phyloP scores from a whole-genome alignment of 2,797 vertebrate species.

The Psittacula derbiana region DNA sequence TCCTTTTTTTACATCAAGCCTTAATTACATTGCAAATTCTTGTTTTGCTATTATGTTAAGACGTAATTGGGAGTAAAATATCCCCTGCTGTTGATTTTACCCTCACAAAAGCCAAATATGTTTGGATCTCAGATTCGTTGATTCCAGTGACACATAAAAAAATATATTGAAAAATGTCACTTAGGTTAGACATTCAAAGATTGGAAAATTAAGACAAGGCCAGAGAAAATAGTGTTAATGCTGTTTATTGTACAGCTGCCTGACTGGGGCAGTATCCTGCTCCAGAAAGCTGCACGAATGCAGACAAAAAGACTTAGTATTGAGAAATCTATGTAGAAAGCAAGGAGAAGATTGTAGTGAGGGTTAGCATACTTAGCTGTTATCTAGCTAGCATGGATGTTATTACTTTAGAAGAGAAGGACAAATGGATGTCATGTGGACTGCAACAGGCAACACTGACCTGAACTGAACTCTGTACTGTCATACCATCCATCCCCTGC shows the following conservation, averaged over 20 bases:
- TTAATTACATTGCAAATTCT: background rate
- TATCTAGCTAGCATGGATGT: background rate
- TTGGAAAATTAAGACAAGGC: background rate
- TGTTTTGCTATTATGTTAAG: background rate
- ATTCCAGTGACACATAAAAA: background rate
- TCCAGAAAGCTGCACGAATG: background rate
- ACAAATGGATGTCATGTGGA: background rate
- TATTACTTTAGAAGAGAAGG: background rate
- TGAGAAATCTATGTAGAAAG: background rate
- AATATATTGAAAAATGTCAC: background rate
- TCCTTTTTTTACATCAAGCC: background rate
- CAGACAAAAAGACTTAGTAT: background rate
- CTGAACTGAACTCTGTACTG: background rate
- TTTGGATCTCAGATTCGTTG: background rate
- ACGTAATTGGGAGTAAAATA: background rate
- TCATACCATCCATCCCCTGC: background rate
- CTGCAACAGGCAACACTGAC: background rate
- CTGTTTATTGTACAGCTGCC: background rate
- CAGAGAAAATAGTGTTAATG: background rate
- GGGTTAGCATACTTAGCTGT: background rate
- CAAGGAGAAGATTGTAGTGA: background rate
- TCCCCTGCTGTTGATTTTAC: background rate
- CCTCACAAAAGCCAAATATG: background rate
- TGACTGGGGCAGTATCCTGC: background rate
- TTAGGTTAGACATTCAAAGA: background rate